Percentiles rank a stretch among this genome's conserved stretches.
Evolutionary conservation across 2,797 vertebrate genomes (phyloP).

Genomic region (Oophaga sylvatica): DNA sequence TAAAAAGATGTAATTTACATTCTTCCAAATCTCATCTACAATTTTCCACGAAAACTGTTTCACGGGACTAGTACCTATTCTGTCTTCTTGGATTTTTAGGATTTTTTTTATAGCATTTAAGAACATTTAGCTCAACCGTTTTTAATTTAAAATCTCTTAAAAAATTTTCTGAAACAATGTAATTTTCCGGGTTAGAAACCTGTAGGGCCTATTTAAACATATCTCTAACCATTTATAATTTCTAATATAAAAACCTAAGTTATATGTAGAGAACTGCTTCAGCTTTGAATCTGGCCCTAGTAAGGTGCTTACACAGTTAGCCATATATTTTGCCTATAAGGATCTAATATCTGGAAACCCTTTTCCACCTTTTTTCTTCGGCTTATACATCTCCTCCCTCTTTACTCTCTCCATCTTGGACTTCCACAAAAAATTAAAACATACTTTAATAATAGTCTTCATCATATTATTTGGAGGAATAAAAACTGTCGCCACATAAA

Average conservation of each 20-base stretch:
- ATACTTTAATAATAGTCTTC: not conserved
- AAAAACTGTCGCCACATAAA: not conserved
- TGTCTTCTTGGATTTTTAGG: no score
- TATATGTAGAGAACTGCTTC: not conserved
- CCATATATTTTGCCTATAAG: not conserved
- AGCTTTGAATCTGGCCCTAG: not conserved
- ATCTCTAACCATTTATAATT: not conserved
- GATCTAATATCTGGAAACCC: not conserved
- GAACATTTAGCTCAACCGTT: no score
- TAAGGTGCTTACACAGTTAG: not conserved
- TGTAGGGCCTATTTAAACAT: not conserved
- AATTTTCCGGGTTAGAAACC: no score
- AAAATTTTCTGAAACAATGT: no score
- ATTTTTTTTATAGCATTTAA: no score
- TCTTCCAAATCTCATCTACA: no score
- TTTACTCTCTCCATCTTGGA: not conserved
- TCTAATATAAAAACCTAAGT: not conserved
- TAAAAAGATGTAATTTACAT: no score
- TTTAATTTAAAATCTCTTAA: no score
- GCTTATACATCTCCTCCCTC: not conserved
- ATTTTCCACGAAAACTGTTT: no score
- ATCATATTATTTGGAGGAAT: accelerated
- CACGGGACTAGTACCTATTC: no score
- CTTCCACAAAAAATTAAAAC: not conserved
- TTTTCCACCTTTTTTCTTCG: not conserved